Conservation (phyloP, 2,113 vertebrate genomes). For the Zapornia atra region DNA sequence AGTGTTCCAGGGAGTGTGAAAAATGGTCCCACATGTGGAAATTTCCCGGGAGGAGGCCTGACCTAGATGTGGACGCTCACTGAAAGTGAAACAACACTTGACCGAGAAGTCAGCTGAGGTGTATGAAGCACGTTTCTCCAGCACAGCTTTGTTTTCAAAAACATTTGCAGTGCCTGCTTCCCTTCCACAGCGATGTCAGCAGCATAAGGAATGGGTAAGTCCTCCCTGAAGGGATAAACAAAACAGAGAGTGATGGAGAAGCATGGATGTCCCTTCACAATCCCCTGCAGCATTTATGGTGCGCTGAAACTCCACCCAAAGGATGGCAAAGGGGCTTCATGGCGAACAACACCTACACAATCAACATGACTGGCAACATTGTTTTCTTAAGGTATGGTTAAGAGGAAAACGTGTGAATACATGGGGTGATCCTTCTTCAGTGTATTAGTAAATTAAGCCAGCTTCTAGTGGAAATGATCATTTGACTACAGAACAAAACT, state of each 20-base stretch:
- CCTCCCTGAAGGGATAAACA: neutral
- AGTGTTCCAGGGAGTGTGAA: neutral
- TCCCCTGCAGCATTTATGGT: neutral
- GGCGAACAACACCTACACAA: neutral
- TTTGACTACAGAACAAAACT: neutral
- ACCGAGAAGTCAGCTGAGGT: neutral
- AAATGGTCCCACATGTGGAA: neutral
- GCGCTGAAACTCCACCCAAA: neutral
- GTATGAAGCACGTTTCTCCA: neutral
- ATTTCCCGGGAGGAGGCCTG: neutral
- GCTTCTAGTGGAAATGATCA: neutral
- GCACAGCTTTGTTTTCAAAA: neutral
- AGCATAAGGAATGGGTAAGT: neutral
- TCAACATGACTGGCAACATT: neutral
- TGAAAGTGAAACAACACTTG: neutral
- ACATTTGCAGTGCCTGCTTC: neutral
- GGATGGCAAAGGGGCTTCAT: neutral
- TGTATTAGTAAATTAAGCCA: neutral
- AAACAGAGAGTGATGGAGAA: neutral
- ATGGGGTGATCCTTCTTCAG: neutral
- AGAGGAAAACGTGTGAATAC: neutral
- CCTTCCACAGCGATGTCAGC: neutral
- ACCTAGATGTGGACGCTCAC: neutral
- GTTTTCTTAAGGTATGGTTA: neutral
- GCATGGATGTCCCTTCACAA: rapidly evolving